These are phyloP conservation scores for Endomychus coccineus DNA, from an alignment of 2,888 invertebrate genomes.

Conservation along the genomic window DNA sequence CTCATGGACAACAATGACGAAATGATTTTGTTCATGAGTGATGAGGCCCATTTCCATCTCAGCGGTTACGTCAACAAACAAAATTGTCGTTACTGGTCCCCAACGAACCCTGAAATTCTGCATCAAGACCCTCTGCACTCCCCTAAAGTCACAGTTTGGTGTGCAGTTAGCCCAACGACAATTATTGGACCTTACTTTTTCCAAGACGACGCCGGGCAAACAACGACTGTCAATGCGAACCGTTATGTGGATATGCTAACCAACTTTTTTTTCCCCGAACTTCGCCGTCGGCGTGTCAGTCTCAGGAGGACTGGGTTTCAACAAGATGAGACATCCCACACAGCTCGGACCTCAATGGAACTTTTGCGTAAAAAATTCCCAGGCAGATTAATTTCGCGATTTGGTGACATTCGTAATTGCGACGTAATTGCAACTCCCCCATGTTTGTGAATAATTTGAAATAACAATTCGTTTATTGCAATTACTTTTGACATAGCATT, in stretches of 20 bases:
- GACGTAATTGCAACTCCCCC: background rate
- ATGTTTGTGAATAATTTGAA: background rate
- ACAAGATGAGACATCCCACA: background rate
- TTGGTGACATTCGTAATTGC: background rate
- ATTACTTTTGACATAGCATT: background rate
- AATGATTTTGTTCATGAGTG: background rate
- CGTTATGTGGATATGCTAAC: background rate
- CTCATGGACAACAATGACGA: background rate
- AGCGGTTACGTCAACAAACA: no score
- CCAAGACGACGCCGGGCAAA: background rate
- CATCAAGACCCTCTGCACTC: background rate
- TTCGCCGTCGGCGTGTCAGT: background rate
- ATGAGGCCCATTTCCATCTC: no score
- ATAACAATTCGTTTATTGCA: background rate
- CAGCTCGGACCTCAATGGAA: background rate
- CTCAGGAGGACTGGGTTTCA: no score
- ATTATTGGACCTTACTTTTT: background rate
- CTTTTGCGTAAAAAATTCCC: background rate
- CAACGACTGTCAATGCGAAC: background rate
- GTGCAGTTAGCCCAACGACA: background rate
- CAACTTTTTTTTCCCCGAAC: background rate
- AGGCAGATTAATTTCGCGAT: background rate
- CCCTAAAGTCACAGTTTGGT: background rate
- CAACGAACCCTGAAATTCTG: background rate
- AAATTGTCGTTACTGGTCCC: no score